Base-by-base conservation (phyloP, 2,797 vertebrate species). In the Sebastes nivosus region DNA sequence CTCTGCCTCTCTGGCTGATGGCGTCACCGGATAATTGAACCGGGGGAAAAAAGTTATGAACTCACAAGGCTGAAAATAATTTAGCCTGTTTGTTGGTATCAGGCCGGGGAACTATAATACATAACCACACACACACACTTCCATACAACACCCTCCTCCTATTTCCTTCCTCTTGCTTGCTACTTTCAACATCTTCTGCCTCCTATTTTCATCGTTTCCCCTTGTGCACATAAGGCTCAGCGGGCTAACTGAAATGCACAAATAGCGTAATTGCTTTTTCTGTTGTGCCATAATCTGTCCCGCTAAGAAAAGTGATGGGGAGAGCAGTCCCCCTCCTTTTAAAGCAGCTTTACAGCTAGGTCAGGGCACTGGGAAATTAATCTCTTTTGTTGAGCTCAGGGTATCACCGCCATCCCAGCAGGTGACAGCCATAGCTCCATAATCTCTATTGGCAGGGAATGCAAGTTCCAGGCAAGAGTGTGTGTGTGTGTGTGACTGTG, bases 191-290 rank as follows among this genome's bases (percentile, higher is more conserved):
- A 82, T 80, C 29, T 85, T 73, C 46, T 34, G 69, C 72, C 58
- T 86, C 79, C 75, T 67, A 79, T 87, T 92, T 89, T 79, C 87
- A 86, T 88, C 66, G 4, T 73, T 77, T 59, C 69, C 55, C 63
- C 67, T 55, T 25, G 75, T 66, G 67, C 57, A 27, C 77, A 57
- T 42, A 67, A 71, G 80, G 83, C 91, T 91, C 87, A 87, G 91
- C 87, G 69, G 86, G 87, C 85, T 75, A 81, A 87, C 80, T 81
- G 85, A 91, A 92, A 91, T 90, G 82, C 91, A 91, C 91, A 93
- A 93, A 93, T 90, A 86, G 89, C 82, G 86, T 91, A 94, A 94
- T 94, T 93, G 91, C 93, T 94, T 95, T 94, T 93, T 92, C 93
- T 94, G 92, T 93, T 90, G 88, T 84, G 83, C 77, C 71, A 70